Conservation (phyloP, 2,888 invertebrate species). For the Bimastos eiseni region DNA sequence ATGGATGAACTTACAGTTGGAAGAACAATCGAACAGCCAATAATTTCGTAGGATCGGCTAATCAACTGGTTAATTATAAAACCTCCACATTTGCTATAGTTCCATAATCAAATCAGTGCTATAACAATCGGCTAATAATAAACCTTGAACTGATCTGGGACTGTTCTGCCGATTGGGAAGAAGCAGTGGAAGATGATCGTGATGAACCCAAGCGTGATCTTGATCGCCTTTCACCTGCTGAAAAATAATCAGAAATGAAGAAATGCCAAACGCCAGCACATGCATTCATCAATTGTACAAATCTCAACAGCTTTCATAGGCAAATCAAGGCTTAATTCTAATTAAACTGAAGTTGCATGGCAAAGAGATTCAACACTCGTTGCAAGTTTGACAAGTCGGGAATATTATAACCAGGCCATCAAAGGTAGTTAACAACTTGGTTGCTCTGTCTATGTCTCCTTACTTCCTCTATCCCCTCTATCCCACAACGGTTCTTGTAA, state of each 20-base stretch:
- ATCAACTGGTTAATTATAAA: too few species aligned
- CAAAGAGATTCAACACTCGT: not conserved
- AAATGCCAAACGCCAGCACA: not conserved
- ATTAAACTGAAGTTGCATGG: not conserved
- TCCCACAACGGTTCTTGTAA: too few species aligned
- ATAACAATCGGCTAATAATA: not conserved
- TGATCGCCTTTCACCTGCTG: not conserved
- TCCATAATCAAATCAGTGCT: not conserved
- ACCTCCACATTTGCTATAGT: not conserved
- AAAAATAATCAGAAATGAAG: not conserved
- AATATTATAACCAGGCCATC: not conserved
- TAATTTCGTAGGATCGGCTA: too few species aligned
- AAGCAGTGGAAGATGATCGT: not conserved
- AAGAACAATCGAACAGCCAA: too few species aligned
- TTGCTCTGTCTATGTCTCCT: not conserved
- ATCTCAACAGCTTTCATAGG: not conserved
- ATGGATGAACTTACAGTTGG: too few species aligned
- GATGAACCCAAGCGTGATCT: conserved; percentile 16
- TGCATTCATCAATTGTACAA: not conserved
- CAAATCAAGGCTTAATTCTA: not conserved
- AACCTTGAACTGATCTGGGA: not conserved
- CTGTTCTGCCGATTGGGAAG: not conserved
- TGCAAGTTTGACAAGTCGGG: not conserved
- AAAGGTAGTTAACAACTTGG: not conserved
- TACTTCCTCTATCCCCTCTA: too few species aligned